Evolutionary conservation across 2,113 vertebrate genomes (phyloP).

Genomic region (Tupaia tana): DNA sequence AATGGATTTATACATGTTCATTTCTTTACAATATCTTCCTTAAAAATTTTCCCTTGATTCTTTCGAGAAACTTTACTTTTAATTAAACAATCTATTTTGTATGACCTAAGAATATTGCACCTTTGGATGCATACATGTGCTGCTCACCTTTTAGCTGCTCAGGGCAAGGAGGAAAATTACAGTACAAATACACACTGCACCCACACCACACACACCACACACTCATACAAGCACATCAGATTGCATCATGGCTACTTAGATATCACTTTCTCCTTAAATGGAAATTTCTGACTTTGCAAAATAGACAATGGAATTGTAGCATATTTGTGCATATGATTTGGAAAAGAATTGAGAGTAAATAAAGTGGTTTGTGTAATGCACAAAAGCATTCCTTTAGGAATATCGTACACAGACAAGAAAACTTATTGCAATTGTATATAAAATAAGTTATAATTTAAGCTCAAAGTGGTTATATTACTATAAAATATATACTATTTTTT

Average conservation of each 20-base stretch:
- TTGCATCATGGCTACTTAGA: background rate
- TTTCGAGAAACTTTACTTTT: background rate
- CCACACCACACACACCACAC: background rate
- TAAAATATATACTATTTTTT: constrained; percentile 7
- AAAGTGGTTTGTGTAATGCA: background rate
- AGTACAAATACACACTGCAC: background rate
- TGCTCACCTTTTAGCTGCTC: background rate
- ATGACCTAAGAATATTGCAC: background rate
- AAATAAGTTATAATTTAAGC: constrained; percentile 20
- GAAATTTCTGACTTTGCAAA: constrained; percentile 31
- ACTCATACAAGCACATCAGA: background rate
- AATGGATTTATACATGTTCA: background rate
- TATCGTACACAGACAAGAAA: background rate
- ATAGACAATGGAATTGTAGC: background rate
- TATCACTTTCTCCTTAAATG: background rate
- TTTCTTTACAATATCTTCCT: background rate
- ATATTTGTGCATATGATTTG: background rate
- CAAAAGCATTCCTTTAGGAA: background rate
- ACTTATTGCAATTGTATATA: background rate
- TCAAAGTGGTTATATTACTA: background rate
- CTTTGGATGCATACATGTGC: background rate
- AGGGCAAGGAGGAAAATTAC: background rate
- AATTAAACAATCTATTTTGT: background rate
- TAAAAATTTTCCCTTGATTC: background rate
- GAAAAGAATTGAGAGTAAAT: background rate